phyloP scores from a whole-genome alignment of 2,113 vertebrate species.

The Riparia riparia region DNA sequence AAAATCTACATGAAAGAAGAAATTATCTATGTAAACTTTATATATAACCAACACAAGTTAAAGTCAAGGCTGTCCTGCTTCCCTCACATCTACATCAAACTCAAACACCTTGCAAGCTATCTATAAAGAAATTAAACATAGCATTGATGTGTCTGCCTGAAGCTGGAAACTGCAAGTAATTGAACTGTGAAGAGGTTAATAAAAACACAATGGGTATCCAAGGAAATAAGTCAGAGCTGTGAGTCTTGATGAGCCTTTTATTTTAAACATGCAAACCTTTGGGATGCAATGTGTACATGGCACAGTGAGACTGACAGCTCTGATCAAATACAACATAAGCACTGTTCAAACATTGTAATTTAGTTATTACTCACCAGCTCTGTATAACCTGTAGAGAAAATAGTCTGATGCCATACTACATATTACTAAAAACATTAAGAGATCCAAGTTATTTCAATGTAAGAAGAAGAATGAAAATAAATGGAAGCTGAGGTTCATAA shows the following conservation, averaged over 20 bases:
- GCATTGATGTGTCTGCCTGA: neutral
- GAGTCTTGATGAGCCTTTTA: neutral
- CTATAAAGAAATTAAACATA: neutral
- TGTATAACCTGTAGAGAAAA: neutral
- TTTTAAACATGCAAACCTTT: neutral
- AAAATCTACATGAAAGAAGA: neutral
- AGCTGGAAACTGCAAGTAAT: neutral
- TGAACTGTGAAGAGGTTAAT: neutral
- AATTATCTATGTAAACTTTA: neutral
- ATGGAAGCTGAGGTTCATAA: neutral
- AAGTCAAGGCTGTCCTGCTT: neutral
- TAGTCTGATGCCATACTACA: neutral
- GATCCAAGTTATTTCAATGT: neutral
- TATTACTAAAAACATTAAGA: neutral
- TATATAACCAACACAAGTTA: neutral
- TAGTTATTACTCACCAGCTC: neutral
- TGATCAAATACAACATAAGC: slow-evolving; percentile 6
- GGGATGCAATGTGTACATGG: neutral
- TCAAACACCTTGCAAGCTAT: neutral
- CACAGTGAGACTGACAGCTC: neutral
- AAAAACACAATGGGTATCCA: neutral
- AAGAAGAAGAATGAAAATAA: neutral
- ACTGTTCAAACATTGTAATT: neutral
- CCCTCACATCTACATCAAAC: neutral
- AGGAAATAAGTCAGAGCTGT: neutral